Base-by-base conservation (phyloP, 2,888 invertebrate genomes). In the Malthinus seriepunctatus region DNA sequence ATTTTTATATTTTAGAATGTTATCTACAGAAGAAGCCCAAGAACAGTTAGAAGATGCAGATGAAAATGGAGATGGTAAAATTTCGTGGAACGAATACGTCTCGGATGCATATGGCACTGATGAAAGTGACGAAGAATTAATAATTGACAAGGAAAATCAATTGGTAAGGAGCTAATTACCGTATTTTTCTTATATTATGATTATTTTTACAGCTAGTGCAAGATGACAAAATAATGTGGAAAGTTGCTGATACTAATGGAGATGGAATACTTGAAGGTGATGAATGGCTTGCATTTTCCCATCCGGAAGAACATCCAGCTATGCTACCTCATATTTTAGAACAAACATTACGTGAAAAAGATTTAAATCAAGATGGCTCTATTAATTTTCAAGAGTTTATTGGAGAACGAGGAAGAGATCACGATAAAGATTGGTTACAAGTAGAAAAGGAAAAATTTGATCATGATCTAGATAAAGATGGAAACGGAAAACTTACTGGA, bases 11-110 rank as follows among this genome's bases (percentile, higher is more conserved):
- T 67, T 1, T 70, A 93, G 93, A 64, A 89, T 88, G 82, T 79
- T 95, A 7, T 90, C 93, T 0, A 86, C 87, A 63, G 96, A 96
- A 75, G 97, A 97, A 75, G 91, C 95, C 0, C 81, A 85, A 50
- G 95, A 95, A 74, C 86, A 93, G 31, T 82, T 96, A 69, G 86
- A 89, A 61, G 94, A 95, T 73, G 87, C 93, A 1, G 98, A 98
- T 79, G 84, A 85, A 39, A 86, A 97, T 76, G 82, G 83, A 35
- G 92, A 98, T 78, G 91, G 90, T 0, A 79, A 81, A 65, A 86
- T 98, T 1, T 87, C 91, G 0, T 98, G 97, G 97, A 79, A 83
- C 4, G 98, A 99, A 80, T 94, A 96, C 76, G 74, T 95, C n/a
- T 83, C 86, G 52, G 94, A 95, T 75, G 88, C 91, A 0, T 97